Evolutionary conservation across 2,797 vertebrate genomes (phyloP), one percentile per base, ranked within the genome.

Genomic region (Gadopsis bispinosus): DNA sequence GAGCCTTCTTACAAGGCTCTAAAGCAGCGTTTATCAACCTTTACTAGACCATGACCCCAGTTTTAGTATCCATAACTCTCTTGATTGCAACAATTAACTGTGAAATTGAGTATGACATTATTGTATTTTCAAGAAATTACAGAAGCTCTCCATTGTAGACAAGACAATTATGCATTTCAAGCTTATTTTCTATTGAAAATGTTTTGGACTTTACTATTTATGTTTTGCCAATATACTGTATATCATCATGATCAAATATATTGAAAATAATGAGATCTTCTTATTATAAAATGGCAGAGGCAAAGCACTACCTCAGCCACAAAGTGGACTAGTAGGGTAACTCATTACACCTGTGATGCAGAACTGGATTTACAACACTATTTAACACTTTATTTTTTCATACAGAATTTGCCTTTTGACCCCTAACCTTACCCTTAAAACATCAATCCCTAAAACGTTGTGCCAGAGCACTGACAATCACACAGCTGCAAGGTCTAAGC

Each of bases 31-130:
- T 88, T 87, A 54, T 83, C 67, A 86, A 78, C 66, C 53, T 83
- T 84, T 79, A 86, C 64, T 65, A n/a, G 68, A 76, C 63, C 73
- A 55, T 75, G 74, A 88, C 63, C 53, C 41, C 22, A 39, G 41
- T 59, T 81, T 81, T 64, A 76, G 35, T 16, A 39, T 11, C 70
- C 31, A 80, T 58, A 55, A 84, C 33, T 81, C 43, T 35, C 56
- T 53, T 77, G 64, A 79, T 69, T 58, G 48, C 22, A 62, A 76
- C 74, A 86, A 83, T 83, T 82, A 73, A 81, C 64, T 77, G 35
- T 78, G 66, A 77, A 84, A 85, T 78, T 65, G 39, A 84, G 55
- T 53, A 58, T 77, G 63, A 41, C 41, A 79, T 84, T 45, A 77
- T 77, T 69, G 5, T 17, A 69, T 72, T 51, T 71, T 80, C n/a